Evolutionary conservation across 30 jellyfish, hydroid and myxozoan genomes (phyloP), one percentile per base, ranked within the genome.

Genomic region (Clytia hemisphaerica): DNA sequence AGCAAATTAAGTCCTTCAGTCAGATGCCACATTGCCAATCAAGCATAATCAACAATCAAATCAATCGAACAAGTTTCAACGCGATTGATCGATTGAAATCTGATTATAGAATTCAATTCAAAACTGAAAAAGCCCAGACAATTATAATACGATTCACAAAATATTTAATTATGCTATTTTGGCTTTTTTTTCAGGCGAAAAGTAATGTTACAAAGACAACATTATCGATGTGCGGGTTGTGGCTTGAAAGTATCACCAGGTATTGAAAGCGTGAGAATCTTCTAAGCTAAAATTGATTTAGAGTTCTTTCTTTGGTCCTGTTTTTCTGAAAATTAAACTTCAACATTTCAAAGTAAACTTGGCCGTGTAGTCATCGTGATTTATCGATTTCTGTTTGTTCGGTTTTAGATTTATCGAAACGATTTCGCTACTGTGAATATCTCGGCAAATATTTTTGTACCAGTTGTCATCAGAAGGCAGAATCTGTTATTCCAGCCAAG

Each of bases 161-260:
- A 57, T 28, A 48, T 33, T 6, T 30, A 54, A 6, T 49, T 36
- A 4, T 10, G 33, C 30, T 29, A 2, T 24, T 60, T 16, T 24
- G 19, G 12, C 21, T 2, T 37, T 65, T 22, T 29, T 4, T 55
- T 31, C 55, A 88, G 97, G 54, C 78, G 94, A 37, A 88, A 88
- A 70, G 93, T 67, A 9, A 61, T 75, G 27, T 81, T 88, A 14
- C 97, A 88, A 36, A 71, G 59, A 31, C 97, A 88, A 45, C 93
- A 79, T 73, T 88, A 64, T 45, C 71, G 98, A 58, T 89, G 98
- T 72, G 98, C 95, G n/a, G 95, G 98, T 10, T 80, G 95, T 80
- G 98, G 95, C 15, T 46, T 80, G 30, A 81, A 80, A 75, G 95
- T 89, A 9, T 53, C 92, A 21, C 98, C 92, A 32, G 75, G 95